Conservation (phyloP, 2,888 invertebrate species). For the Schizotus pectinicornis region DNA sequence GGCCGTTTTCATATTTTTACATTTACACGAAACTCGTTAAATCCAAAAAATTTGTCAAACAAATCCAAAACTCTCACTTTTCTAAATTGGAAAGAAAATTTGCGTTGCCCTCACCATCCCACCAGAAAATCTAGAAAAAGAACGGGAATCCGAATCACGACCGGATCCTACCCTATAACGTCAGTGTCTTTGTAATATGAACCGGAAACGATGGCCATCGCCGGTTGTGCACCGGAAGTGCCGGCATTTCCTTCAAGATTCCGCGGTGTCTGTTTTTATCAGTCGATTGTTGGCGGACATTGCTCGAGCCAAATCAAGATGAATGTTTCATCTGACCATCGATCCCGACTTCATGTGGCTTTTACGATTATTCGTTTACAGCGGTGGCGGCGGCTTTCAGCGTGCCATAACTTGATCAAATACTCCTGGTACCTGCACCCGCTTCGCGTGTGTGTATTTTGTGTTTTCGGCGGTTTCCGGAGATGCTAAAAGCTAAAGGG, state of each 20-base stretch:
- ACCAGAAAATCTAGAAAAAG: background rate
- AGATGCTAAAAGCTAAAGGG: background rate
- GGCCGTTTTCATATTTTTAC: too few species aligned
- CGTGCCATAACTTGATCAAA: slow-evolving; percentile 38
- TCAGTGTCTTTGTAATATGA: slow-evolving; percentile 16
- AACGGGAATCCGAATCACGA: background rate
- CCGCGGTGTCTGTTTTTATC: slow-evolving; percentile 47
- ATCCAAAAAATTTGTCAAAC: too few species aligned
- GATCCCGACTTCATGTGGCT: slow-evolving; percentile 36
- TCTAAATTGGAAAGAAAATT: too few species aligned
- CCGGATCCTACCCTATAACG: background rate
- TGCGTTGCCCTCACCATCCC: too few species aligned
- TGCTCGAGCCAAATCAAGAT: slow-evolving; percentile 46
- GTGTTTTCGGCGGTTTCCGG: background rate
- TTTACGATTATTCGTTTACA: slow-evolving; percentile 46
- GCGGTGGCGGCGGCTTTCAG: slow-evolving; percentile 29
- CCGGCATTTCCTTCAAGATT: slow-evolving; percentile 45
- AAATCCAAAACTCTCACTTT: too few species aligned
- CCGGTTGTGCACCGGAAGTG: slow-evolving; percentile 46
- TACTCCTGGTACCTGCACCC: background rate
- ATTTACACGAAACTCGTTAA: too few species aligned
- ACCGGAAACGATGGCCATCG: slow-evolving; percentile 48
- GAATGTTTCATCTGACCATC: slow-evolving; percentile 41
- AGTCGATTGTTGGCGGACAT: slow-evolving; percentile 40
- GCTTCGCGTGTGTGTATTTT: too few species aligned